Base-by-base conservation (phyloP, 2,797 vertebrate species). In the Enteromius argenteus region DNA sequence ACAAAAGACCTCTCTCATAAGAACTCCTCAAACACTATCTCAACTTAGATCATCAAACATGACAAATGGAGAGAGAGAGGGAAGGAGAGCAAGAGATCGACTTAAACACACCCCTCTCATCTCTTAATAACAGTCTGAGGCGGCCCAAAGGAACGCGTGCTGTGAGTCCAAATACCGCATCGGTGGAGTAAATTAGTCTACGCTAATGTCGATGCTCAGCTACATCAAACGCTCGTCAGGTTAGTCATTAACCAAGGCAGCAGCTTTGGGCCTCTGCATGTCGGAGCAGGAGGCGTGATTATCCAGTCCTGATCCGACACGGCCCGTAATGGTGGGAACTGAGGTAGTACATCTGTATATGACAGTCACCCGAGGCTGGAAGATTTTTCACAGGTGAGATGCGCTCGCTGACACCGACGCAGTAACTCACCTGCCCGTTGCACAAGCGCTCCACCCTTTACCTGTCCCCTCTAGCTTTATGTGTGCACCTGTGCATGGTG, bases 301-400 rank as follows among this genome's bases (percentile, higher is more conserved):
- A 93, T 92, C 93, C 90, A 93, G 91, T 91, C 89, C 89, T 93
- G 87, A 91, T 91, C 86, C 80, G 89, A 89, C 89, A 90, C 87
- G 87, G 91, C 90, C 91, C 75, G 85, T 91, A 92, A 93, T 92
- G 92, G 93, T 94, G 93, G 92, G 92, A 94, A 94, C 90, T 89
- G 88, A 90, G 92, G 92, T 92, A 89, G 87, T 93, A 93, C 94
- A 93, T 93, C 92, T 94, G 93, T 93, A 93, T 86, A 62, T 91
- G 91, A 92, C 90, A 93, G 91, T 86, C 89, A 93, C 94, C 93
- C 79, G 91, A 2, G 85, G 90, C 83, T 91, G 88, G 92, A 94
- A 94, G 92, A 94, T 92, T 93, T 95, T 94, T 95, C 93, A 95
- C 95, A 93, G 93, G 87, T 90, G 86, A 87, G 84, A 87, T 81